A percentile compares a stretch with the other conserved stretches of the same genome.
phyloP scores from a whole-genome alignment of 1,140 invertebrate genomes.

The Ceratosolen fusciceps region DNA sequence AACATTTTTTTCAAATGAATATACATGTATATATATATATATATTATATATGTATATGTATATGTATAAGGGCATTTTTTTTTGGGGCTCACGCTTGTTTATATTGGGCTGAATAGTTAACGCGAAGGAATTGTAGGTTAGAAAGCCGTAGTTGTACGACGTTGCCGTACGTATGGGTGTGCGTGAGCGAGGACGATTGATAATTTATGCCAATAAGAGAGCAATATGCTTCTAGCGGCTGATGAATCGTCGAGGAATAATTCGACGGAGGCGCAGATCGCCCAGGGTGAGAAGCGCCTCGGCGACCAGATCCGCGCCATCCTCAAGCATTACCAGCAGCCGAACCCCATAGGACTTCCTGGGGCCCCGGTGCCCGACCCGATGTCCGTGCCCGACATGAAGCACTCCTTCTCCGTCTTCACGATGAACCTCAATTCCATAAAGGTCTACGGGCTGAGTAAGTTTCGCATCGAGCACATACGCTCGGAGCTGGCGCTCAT shows the following conservation, averaged over 20 bases:
- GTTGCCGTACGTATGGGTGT: too few relatives aligned
- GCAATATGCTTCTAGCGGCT: neutral
- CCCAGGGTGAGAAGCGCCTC: constrained; percentile 76
- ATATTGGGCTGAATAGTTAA: too few relatives aligned
- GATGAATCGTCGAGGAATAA: constrained; percentile 41
- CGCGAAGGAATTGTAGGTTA: too few relatives aligned
- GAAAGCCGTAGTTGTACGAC: too few relatives aligned
- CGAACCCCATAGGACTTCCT: constrained; percentile 83
- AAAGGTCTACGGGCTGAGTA: constrained; percentile 81
- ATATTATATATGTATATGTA: too few relatives aligned
- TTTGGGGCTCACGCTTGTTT: too few relatives aligned
- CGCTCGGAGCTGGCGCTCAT: constrained; percentile 78
- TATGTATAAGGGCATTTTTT: too few relatives aligned
- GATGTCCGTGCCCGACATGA: constrained; percentile 83
- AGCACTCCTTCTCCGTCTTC: constrained; percentile 79
- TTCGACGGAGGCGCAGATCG: constrained; percentile 57
- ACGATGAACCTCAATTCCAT: constrained; percentile 81
- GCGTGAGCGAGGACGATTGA: too few relatives aligned
- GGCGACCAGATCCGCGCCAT: constrained; percentile 80
- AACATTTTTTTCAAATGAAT: too few relatives aligned
- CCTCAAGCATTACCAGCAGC: constrained; percentile 86
- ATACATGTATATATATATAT: too few relatives aligned
- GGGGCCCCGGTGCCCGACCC: constrained; percentile 84
- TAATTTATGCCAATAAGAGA: too few relatives aligned
- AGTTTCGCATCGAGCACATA: constrained; percentile 81